Base-by-base conservation (phyloP, 2,797 vertebrate species). In the Pogonophryne albipinna region DNA sequence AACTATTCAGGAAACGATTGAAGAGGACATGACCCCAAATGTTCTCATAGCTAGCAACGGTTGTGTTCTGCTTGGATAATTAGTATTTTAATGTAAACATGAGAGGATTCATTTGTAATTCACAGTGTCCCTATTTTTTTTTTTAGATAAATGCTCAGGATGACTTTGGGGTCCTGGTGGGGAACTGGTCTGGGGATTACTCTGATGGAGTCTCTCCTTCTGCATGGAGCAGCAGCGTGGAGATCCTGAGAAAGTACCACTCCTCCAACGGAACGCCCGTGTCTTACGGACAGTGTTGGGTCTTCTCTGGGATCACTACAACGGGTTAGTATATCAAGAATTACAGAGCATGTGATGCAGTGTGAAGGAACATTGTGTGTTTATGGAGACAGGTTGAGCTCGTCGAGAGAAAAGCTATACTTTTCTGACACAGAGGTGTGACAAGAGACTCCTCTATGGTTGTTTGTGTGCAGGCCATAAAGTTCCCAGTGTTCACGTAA, bases 211-310 rank as follows among this genome's bases (percentile, higher is more conserved):
- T 95, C 9, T 92, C 96, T 76, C 97, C 97, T 1, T 89, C 96
- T 0, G 95, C 96, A 0, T 98, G 97, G 97, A 97, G 96, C 67
- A 96, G 97, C 88, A 98, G 97, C 5, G 96, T 97, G 68, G 97
- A 97, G 67, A 98, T 98, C 87, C 91, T 98, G 46, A 95, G 80
- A 83, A 92, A 94, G 78, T 98, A 97, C 89, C 95, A 96, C 77
- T 78, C 88, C 1, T 81, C 92, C 0, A 76, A 92, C 0, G 96
- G 96, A 1, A 89, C 41, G 2, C 95, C 97, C 0, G 96, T 98
- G 49, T 94, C 89, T 12, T 98, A 96, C 1, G 97, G 97, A 49
- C 97, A 98, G 85, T 98, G 97, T 79, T 98, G 97, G 97, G 97
- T 98, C 78, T 98, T 98, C 81, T 97, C 97, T 3, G 97, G 95